A percentile compares a stretch with the other conserved stretches of the same genome.
Conservation (phyloP, 2,113 vertebrate genomes). For the Proterorhinus semilunaris region DNA sequence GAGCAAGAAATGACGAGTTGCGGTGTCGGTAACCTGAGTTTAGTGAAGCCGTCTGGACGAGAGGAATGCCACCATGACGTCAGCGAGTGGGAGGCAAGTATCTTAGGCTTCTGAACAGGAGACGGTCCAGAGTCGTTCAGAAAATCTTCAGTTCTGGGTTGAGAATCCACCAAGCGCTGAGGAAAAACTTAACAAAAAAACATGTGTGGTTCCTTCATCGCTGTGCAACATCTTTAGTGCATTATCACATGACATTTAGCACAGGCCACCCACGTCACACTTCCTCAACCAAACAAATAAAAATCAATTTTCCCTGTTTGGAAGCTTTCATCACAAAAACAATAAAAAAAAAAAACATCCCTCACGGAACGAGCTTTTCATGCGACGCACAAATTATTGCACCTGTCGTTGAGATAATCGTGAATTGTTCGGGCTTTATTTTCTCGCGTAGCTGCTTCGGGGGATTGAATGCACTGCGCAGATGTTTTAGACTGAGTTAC, state of each 20-base stretch:
- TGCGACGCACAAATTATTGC: slow-evolving; percentile 6
- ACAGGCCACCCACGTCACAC: slow-evolving; percentile 2
- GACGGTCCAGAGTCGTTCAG: no score
- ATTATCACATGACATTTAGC: slow-evolving; percentile 4
- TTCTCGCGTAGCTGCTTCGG: background rate
- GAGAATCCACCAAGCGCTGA: no score
- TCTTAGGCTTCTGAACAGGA: no score
- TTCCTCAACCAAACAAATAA: slow-evolving; percentile 3
- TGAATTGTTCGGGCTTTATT: background rate
- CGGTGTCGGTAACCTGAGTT: no score
- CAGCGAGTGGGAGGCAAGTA: no score
- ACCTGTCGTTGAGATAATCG: slow-evolving; percentile 12
- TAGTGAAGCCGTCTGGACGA: no score
- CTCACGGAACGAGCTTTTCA: slow-evolving; percentile 6
- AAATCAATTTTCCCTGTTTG: slow-evolving; percentile 8
- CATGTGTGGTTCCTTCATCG: background rate
- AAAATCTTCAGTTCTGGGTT: no score
- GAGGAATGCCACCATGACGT: no score
- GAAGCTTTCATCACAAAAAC: slow-evolving; percentile 11
- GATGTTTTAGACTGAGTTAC: slow-evolving; percentile 9
- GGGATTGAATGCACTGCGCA: slow-evolving; percentile 12
- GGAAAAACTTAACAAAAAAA: background rate
- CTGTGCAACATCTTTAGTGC: background rate
- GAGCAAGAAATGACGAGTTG: no score
- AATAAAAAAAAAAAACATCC: slow-evolving; percentile 26